phyloP scores from a whole-genome alignment of 2,888 invertebrate genomes.

The Eurois occulta region DNA sequence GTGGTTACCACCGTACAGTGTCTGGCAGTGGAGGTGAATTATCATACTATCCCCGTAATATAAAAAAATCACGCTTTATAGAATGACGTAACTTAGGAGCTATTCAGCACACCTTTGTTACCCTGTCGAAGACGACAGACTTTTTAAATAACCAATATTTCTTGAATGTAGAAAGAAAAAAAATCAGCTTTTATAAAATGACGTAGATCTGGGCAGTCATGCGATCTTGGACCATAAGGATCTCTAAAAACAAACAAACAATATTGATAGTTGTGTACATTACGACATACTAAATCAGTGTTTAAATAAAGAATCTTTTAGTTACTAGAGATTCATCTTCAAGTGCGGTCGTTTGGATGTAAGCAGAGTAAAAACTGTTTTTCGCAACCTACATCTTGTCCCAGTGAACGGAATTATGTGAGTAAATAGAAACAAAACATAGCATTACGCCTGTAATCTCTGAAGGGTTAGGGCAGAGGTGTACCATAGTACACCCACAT shows the following conservation, averaged over 20 bases:
- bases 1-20: too few species aligned
- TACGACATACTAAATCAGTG: slow-evolving; percentile 3
- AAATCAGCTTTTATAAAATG: too few species aligned
- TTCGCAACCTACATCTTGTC: background rate
- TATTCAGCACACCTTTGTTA: too few species aligned
- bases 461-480: background rate
- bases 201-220: too few species aligned
- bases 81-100: too few species aligned
- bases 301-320: slow-evolving; percentile 17
- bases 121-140: too few species aligned
- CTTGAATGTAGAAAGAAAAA: too few species aligned
- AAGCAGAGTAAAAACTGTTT: background rate
- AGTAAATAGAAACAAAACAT: background rate
- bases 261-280: background rate
- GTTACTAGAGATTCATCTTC: slow-evolving; percentile 1
- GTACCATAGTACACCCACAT: background rate
- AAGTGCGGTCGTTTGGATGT: background rate
- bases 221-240: slow-evolving; percentile 1
- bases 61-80: too few species aligned
- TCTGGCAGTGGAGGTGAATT: too few species aligned
- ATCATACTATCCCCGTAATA: too few species aligned
- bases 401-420: background rate
- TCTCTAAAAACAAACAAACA: slow-evolving; percentile 16
- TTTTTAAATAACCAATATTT: too few species aligned
- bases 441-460: background rate